These are phyloP conservation scores for Sapayoa aenigma DNA, from an alignment of 2,113 vertebrate species.

Conservation along the genomic window DNA sequence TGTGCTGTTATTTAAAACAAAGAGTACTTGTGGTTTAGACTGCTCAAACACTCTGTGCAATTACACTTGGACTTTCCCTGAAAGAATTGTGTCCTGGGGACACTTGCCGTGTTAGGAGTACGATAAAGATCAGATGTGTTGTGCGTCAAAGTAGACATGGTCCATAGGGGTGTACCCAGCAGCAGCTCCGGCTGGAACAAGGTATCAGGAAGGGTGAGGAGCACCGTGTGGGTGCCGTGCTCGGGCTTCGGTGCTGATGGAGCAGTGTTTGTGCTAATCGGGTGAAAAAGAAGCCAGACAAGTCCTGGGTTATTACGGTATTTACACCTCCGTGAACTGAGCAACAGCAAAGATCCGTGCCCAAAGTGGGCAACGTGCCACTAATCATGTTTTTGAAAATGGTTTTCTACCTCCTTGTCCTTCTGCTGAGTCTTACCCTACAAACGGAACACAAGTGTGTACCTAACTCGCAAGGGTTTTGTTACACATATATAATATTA, in stretches of 20 bases:
- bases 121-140: rapidly evolving
- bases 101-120: rapidly evolving
- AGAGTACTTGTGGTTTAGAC: neutral
- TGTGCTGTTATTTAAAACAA: neutral
- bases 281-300: neutral
- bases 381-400: neutral
- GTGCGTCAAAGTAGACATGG: neutral
- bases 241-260: too few relatives aligned
- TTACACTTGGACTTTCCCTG: neutral
- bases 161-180: rapidly evolving
- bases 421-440: neutral
- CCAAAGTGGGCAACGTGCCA: neutral
- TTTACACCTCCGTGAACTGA: neutral
- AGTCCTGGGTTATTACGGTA: neutral
- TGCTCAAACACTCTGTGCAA: neutral
- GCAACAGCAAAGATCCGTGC: neutral
- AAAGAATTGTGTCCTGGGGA: rapidly evolving
- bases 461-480: rapidly evolving
- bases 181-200: neutral
- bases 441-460: rapidly evolving
- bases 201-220: neutral
- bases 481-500: neutral
- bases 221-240: rapidly evolving
- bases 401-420: neutral
- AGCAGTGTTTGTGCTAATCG: neutral